Percentiles rank a stretch among this genome's conserved stretches.
Evolutionary conservation across 2,797 vertebrate genomes (phyloP).

Genomic region (Taenioides sp.): DNA sequence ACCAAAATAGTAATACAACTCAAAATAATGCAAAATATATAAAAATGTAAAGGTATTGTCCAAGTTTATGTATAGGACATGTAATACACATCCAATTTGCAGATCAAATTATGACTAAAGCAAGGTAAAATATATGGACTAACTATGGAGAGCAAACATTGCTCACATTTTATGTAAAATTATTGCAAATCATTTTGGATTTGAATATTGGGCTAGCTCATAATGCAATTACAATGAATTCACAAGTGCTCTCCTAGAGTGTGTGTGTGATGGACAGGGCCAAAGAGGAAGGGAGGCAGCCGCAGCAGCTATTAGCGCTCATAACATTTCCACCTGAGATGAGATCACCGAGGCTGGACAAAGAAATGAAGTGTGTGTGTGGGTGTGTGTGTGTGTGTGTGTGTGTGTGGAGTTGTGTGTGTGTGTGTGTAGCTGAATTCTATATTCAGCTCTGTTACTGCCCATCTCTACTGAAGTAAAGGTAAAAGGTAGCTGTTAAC

Average conservation of each 20-base stretch:
- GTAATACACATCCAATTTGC: background rate
- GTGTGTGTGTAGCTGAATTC: too few relatives aligned
- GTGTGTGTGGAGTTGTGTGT: too few relatives aligned
- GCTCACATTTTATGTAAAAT: too few relatives aligned
- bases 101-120: background rate
- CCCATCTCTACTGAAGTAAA: too few relatives aligned
- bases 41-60: background rate
- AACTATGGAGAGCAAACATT: background rate
- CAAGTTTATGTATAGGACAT: background rate
- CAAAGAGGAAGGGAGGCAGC: constrained; percentile 59
- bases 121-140: background rate
- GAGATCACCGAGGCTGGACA: constrained; percentile 70
- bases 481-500: too few relatives aligned
- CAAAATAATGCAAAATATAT: background rate
- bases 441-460: too few relatives aligned
- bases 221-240: background rate
- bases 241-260: background rate
- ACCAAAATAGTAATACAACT: background rate
- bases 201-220: background rate
- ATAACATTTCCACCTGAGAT: constrained; percentile 61
- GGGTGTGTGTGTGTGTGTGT: too few relatives aligned
- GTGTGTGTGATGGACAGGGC: constrained; percentile 40
- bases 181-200: background rate
- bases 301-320: constrained; percentile 46
- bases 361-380: too few relatives aligned